phyloP scores from a whole-genome alignment of 2,888 invertebrate species.

The Drosophila prolongata region DNA sequence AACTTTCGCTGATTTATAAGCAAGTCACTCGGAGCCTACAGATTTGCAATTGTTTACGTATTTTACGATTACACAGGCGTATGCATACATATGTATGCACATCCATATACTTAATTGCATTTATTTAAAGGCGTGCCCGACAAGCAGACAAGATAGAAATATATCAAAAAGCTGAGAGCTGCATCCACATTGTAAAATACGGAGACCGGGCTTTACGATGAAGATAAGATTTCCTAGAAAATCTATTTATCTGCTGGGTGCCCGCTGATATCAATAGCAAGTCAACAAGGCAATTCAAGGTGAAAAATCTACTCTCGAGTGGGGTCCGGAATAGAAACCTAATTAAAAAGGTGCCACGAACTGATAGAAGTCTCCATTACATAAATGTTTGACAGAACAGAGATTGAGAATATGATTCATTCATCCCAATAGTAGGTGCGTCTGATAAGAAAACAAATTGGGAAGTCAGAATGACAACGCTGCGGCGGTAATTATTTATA shows the following conservation, averaged over 20 bases:
- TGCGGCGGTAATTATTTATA: conserved; percentile 37
- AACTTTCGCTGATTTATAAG: conserved; percentile 36
- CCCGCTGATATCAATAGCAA: conserved; percentile 29
- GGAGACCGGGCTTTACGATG: conserved; percentile 21
- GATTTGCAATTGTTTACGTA: conserved; percentile 25
- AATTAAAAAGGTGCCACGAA: conserved; percentile 33
- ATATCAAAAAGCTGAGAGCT: conserved; percentile 9
- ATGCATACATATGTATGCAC: conserved; percentile 6
- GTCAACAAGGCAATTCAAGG: conserved; percentile 37
- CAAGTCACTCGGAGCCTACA: conserved; percentile 16
- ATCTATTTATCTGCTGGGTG: conserved; percentile 7
- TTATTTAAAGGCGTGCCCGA: conserved; percentile 21
- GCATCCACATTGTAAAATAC: conserved; percentile 39
- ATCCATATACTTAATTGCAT: conserved; percentile 14
- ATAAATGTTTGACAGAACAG: conserved; percentile 18
- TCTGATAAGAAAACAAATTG: conserved; percentile 29
- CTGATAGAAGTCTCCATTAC: conserved; percentile 10
- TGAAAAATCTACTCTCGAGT: conserved; percentile 16
- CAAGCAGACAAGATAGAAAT: conserved; percentile 3
- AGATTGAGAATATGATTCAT: conserved; percentile 12
- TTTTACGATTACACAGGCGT: conserved; percentile 4
- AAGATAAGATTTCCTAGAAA: conserved; percentile 36
- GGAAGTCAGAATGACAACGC: conserved; percentile 27
- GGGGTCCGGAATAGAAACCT: conserved; percentile 7
- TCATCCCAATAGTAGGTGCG: conserved; percentile 10